Percentiles rank a stretch among this genome's conserved stretches.
These are phyloP conservation scores for Rafetus swinhoei DNA, from an alignment of 2,113 vertebrate genomes.

Conservation along the genomic window DNA sequence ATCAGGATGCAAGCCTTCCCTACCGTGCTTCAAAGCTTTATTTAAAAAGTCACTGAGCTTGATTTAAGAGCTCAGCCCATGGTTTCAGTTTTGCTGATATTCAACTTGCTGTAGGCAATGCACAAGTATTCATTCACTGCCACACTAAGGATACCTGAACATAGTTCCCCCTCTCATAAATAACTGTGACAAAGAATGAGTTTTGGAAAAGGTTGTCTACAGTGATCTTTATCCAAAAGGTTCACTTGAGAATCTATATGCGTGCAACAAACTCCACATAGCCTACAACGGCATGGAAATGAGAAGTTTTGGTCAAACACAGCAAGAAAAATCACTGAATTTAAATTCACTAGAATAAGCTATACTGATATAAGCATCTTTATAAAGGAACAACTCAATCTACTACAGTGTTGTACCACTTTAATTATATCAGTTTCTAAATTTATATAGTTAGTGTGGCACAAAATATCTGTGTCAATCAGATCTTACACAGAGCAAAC, in stretches of 20 bases:
- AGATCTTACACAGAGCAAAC: not conserved
- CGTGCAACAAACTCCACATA: accelerated
- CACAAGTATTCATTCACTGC: not conserved
- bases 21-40: conserved; percentile 38
- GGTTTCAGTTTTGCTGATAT: not conserved
- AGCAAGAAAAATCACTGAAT: not conserved
- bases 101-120: not conserved
- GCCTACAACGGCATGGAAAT: not conserved
- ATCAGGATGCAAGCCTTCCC: not conserved
- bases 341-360: not conserved
- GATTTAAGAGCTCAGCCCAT: not conserved
- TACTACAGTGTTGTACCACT: not conserved
- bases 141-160: not conserved
- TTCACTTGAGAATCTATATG: accelerated
- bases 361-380: not conserved
- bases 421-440: not conserved
- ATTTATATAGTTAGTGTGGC: not conserved
- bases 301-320: not conserved
- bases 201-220: accelerated
- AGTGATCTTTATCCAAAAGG: not conserved
- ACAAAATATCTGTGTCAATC: accelerated
- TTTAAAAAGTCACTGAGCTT: not conserved
- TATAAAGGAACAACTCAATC: not conserved
- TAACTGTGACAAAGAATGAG: not conserved
- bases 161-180: accelerated